phyloP scores from a whole-genome alignment of 2,797 vertebrate species.

The Falco concolor region DNA sequence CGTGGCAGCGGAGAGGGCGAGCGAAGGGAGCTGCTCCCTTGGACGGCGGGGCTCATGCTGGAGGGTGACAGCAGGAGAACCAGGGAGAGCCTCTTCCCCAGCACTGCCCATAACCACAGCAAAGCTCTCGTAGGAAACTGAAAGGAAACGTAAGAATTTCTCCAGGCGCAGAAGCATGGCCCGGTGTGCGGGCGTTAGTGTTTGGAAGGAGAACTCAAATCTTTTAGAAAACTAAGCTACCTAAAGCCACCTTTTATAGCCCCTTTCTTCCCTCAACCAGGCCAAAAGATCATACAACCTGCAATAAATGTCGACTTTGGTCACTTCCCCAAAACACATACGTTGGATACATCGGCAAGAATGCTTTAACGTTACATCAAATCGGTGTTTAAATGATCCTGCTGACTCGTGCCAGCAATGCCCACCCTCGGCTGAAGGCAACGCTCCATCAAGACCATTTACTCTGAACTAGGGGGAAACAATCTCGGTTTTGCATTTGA shows the following conservation, averaged over 20 bases:
- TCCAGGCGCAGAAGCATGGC: not conserved
- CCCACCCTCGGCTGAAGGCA: not conserved
- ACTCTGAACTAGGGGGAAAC: not conserved
- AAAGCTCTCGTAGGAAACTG: not conserved
- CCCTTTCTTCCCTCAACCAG: not conserved
- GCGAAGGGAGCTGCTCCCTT: not conserved
- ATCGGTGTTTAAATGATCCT: not conserved
- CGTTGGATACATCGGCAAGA: fast-evolving
- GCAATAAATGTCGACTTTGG: not conserved
- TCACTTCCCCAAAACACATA: not conserved
- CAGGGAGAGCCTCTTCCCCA: not conserved
- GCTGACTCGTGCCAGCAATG: not conserved
- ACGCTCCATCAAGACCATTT: not conserved
- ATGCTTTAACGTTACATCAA: fast-evolving
- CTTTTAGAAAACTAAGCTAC: not conserved
- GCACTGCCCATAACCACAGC: not conserved
- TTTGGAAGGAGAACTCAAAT: not conserved
- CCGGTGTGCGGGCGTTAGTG: not conserved
- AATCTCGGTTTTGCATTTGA: not conserved
- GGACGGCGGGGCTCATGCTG: not conserved
- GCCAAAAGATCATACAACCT: not conserved
- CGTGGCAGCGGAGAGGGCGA: not conserved
- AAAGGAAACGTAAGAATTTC: not conserved
- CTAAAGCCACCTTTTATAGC: not conserved
- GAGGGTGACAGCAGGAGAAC: not conserved